Conservation (phyloP, 2,888 invertebrate species). For the Acronicta leporina region DNA sequence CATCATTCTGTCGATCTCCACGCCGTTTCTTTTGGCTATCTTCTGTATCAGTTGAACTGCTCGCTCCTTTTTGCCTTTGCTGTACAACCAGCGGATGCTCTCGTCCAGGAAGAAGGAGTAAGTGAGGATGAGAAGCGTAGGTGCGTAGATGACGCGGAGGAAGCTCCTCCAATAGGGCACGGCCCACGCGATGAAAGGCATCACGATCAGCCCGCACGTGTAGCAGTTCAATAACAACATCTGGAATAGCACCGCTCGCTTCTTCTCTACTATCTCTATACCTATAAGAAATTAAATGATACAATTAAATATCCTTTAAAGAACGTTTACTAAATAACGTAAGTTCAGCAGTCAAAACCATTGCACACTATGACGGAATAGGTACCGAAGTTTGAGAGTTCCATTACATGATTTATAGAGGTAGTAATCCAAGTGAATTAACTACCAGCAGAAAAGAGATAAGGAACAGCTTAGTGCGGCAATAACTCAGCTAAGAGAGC, state of each 20-base stretch:
- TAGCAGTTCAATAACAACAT: constrained; percentile 84
- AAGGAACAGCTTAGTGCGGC: constrained; percentile 10
- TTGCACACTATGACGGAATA: too few species aligned
- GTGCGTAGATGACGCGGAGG: constrained; percentile 81
- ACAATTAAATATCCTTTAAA: too few species aligned
- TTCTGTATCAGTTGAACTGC: constrained; percentile 77
- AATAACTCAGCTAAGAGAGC: background rate
- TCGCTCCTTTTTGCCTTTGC: constrained; percentile 77
- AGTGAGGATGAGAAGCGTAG: constrained; percentile 76
- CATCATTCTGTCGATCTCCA: constrained; percentile 67
- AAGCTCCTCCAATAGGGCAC: constrained; percentile 84
- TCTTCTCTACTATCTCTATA: constrained; percentile 83
- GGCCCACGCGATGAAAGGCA: constrained; percentile 82
- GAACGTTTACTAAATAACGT: too few species aligned
- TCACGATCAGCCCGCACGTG: constrained; percentile 78
- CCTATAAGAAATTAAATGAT: constrained; percentile 61
- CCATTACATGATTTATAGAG: too few species aligned
- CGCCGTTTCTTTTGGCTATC: constrained; percentile 77
- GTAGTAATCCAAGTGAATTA: background rate
- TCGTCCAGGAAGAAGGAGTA: constrained; percentile 83
- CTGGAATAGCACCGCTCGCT: constrained; percentile 78
- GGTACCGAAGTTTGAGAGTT: too few species aligned
- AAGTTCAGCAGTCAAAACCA: too few species aligned
- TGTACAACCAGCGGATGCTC: constrained; percentile 84
- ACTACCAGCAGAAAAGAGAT: constrained; percentile 2